Evolutionary conservation across 2,888 invertebrate genomes (phyloP), one percentile per base, ranked within the genome.

Genomic region (Nudaria mundana): DNA sequence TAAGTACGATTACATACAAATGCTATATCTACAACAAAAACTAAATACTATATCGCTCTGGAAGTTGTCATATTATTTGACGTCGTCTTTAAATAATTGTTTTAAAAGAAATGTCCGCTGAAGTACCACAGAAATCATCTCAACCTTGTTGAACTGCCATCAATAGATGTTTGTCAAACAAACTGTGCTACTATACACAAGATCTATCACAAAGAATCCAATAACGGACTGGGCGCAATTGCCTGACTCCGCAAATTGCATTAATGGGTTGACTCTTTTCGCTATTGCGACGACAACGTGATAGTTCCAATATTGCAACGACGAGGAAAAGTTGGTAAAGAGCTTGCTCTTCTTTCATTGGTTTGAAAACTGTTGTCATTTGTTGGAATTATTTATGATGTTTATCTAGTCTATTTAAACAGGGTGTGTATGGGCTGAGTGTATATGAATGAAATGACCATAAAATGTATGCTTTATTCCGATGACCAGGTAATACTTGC

Each of bases 191-290:
- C 50, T 55, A 51, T n/a, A n/a, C n/a, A 59, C 47, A 60, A 59
- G 44, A 14, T 55, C 42, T 58, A 48, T 56, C 52, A 49, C 45
- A 30, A 49, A 46, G 55, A 63, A 63, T 66, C 59, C 58, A 64
- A 63, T 66, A 66, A 56, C 55, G 51, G 54, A 50, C 55, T 55
- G 55, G 22, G 25, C 33, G 41, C 57, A 59, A 56, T 60, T 57
- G 55, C 63, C 70, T 70, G 70, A 63, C 64, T 62, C 56, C 52
- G 57, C 65, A 72, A 71, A 74, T 74, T 66, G 67, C 64, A 71
- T 74, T 71, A 71, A 72, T 72, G 71, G 69, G 69, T 70, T 66
- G 65, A 56, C 56, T 53, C 55, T 56, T 56, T 53, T 50, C 56
- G 42, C 51, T 58, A 52, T 63, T 48, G 37, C 47, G 44, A 47